A percentile compares a stretch with the other conserved stretches of the same genome.
Conservation (phyloP, 2,113 vertebrate species). For the Indicator maculatus region DNA sequence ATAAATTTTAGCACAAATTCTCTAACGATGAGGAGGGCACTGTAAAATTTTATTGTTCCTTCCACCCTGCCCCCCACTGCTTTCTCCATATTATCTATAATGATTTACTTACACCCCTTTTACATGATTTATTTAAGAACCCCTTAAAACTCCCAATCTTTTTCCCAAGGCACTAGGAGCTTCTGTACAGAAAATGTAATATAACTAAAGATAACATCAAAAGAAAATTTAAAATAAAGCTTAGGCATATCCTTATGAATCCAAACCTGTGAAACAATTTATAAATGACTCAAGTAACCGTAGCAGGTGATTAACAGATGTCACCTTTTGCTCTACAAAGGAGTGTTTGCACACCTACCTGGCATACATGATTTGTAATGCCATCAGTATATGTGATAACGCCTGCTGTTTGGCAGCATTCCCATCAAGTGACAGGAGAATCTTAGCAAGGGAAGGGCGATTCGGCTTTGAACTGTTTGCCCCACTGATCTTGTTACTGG, state of each 20-base stretch:
- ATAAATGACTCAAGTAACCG: background rate
- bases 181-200: background rate
- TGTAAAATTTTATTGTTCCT: background rate
- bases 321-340: background rate
- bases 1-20: background rate
- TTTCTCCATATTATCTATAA: background rate
- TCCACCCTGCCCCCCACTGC: background rate
- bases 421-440: conserved; percentile 93
- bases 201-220: background rate
- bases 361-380: conserved; percentile 95
- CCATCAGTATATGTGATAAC: conserved; percentile 90
- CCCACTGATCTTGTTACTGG: conserved; percentile 91
- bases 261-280: background rate
- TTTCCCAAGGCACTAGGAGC: background rate
- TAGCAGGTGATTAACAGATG: background rate
- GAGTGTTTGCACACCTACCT: conserved; percentile 77
- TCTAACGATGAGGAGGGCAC: background rate
- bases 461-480: conserved; percentile 84
- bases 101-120: background rate
- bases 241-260: background rate
- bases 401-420: conserved; percentile 95
- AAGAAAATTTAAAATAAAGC: background rate
- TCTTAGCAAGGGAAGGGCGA: conserved; percentile 95
- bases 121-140: background rate
- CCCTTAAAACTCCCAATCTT: background rate